Evolutionary conservation across 2,888 invertebrate genomes (phyloP), one percentile per base, ranked within the genome.

Genomic region (Ashinkailepas kermadecensis): DNA sequence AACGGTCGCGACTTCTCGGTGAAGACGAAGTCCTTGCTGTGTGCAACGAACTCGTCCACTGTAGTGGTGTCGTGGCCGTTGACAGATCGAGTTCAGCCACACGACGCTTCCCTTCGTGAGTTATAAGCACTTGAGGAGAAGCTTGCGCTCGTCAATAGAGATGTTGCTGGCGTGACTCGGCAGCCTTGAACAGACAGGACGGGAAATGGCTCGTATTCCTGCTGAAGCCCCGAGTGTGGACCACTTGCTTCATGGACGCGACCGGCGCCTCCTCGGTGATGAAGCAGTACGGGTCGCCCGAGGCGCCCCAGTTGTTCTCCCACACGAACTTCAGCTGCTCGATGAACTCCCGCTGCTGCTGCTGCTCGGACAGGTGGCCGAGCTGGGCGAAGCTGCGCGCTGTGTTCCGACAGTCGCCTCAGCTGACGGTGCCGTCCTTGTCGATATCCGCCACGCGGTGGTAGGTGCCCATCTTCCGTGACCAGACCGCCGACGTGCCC

Each of bases 301-400:
- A 81, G 85, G 92, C 93, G 9, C 95, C 95, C 92, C 94, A 95
- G 86, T 93, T 93, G 87, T 93, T 92, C 85, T 93, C 92, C 94
- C 94, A 95, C 21, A 93, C 91, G 85, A 90, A 87, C 93, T 93
- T 39, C 39, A 1, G 39, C 39, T 39, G 39, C 39, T 39, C 39
- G 39, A 39, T 39, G 39, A 39, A 39, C 39, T 39, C 2, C 39
- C 39, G 39, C 39, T 39, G 39, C 39, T 39, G 39, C 39, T 39
- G 39, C 39, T 39, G 39, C 39, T 39, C 4, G 1, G 39, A 39
- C 39, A 39, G 39, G 39, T 39, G 39, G 39, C 39, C 39, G 4
- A 39, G 39, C 39, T 39, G 39, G 39, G 39, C 39, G 1, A 4
- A 39, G 39, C 39, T 39, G 39, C 4, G 39, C 39, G 39, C 39